These are phyloP conservation scores for Aphidius colemani DNA, from an alignment of 2,888 invertebrate species.

Conservation along the genomic window DNA sequence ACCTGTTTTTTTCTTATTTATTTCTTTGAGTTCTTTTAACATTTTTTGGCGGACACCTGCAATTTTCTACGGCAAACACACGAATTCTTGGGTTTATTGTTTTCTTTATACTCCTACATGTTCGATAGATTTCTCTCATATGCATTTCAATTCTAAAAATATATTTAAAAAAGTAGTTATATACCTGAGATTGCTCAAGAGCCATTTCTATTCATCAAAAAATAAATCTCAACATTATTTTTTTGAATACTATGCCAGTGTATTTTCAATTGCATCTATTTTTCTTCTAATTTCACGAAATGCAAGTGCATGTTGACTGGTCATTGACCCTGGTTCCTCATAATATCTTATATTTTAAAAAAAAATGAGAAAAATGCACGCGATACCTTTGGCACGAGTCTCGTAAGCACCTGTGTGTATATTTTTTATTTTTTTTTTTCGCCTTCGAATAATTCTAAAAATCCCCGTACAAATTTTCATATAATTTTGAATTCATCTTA, in stretches of 20 bases:
- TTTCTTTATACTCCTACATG: background rate
- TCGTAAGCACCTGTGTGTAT: conserved; percentile 40
- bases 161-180: no score
- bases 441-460: no score
- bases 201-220: background rate
- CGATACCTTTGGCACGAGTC: conserved; percentile 55
- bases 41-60: conserved; percentile 12
- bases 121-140: no score
- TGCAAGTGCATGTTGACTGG: conserved; percentile 30
- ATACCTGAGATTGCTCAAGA: no score
- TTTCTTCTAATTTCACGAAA: background rate
- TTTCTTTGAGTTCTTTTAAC: background rate
- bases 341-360: conserved; percentile 53
- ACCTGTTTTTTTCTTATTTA: conserved; percentile 36
- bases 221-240: background rate
- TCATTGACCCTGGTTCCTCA: conserved; percentile 49
- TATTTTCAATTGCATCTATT: no score
- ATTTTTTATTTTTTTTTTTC: no score
- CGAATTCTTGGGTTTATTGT: conserved; percentile 3
- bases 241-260: background rate
- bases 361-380: conserved; percentile 58
- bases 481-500: no score
- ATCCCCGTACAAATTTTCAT: no score
- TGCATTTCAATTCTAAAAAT: no score
- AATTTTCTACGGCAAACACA: background rate